Percentiles rank a stretch among this genome's conserved stretches.
Evolutionary conservation across 2,797 vertebrate species (phyloP).

Genomic region (Melanotaenia nigrans): DNA sequence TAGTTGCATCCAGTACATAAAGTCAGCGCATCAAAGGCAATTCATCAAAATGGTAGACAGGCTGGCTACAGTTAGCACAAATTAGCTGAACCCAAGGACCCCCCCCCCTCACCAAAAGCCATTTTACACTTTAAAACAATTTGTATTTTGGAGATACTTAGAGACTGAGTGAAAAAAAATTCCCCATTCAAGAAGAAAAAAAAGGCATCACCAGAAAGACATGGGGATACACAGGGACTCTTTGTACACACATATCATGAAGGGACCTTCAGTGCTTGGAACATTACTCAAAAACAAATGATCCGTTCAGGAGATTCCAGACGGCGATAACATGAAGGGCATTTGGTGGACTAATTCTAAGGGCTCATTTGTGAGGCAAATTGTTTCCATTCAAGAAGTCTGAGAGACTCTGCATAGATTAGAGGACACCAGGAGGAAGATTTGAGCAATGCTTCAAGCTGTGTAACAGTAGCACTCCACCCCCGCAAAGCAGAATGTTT

Average conservation of each 20-base stretch:
- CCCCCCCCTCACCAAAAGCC: neutral
- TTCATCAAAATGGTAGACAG: slow-evolving; percentile 3
- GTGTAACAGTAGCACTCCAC: slow-evolving; percentile 60
- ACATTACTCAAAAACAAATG: slow-evolving; percentile 77
- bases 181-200: slow-evolving; percentile 26
- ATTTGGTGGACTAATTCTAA: slow-evolving; percentile 68
- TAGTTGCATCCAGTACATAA: neutral
- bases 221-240: slow-evolving; percentile 56
- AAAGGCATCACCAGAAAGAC: slow-evolving; percentile 51
- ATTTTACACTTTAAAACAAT: slow-evolving; percentile 36
- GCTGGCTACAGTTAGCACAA: slow-evolving; percentile 13
- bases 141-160: slow-evolving; percentile 43
- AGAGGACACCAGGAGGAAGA: slow-evolving; percentile 53
- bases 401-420: slow-evolving; percentile 57
- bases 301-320: slow-evolving; percentile 76
- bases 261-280: slow-evolving; percentile 70
- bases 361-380: slow-evolving; percentile 77
- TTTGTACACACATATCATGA: slow-evolving; percentile 69
- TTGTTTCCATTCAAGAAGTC: slow-evolving; percentile 74
- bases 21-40: slow-evolving; percentile 1
- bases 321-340: slow-evolving; percentile 67
- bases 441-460: slow-evolving; percentile 30
- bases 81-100: neutral
- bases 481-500: slow-evolving; percentile 59
- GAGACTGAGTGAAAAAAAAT: slow-evolving; percentile 15